Conservation (phyloP, 2,888 invertebrate species). For the Drosophila trichaetosa region DNA sequence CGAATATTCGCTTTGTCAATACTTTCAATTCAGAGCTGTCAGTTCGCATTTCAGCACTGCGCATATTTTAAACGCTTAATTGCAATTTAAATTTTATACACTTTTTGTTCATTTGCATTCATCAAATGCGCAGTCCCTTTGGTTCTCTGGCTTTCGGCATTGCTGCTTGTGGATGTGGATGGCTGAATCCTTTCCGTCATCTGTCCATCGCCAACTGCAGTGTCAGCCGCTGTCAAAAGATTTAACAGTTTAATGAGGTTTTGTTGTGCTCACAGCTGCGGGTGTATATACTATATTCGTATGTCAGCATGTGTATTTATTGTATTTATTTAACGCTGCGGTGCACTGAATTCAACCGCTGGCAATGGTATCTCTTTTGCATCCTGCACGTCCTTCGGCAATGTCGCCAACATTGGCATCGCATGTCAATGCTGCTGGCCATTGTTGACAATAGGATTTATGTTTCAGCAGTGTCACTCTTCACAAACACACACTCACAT, state of each 20-base stretch:
- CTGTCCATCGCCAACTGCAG: constrained; percentile 36
- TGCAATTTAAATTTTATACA: constrained; percentile 63
- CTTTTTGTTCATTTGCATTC: constrained; percentile 34
- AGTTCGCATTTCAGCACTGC: constrained; percentile 50
- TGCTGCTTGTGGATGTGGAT: constrained; percentile 9
- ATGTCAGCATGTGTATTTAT: constrained; percentile 70
- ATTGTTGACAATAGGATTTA: constrained; percentile 78
- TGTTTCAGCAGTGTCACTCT: constrained; percentile 74
- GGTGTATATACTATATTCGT: constrained; percentile 42
- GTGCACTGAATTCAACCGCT: constrained; percentile 63
- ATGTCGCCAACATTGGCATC: constrained; percentile 43
- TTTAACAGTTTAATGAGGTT: constrained; percentile 80
- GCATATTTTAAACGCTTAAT: constrained; percentile 67
- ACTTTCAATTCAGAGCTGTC: constrained; percentile 46
- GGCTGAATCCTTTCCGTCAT: constrained; percentile 33
- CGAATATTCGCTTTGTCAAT: constrained; percentile 74
- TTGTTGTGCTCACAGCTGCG: constrained; percentile 63
- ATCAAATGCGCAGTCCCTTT: constrained; percentile 33
- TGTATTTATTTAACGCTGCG: constrained; percentile 74
- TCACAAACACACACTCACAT: constrained; percentile 31
- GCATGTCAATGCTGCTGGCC: constrained; percentile 77
- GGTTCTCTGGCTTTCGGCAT: neutral
- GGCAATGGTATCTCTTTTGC: constrained; percentile 18
- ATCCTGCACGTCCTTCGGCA: constrained; percentile 29
- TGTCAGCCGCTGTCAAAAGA: constrained; percentile 70